Evolutionary conservation across 2,797 vertebrate genomes (phyloP).

Genomic region (Bradypodion pumilum): DNA sequence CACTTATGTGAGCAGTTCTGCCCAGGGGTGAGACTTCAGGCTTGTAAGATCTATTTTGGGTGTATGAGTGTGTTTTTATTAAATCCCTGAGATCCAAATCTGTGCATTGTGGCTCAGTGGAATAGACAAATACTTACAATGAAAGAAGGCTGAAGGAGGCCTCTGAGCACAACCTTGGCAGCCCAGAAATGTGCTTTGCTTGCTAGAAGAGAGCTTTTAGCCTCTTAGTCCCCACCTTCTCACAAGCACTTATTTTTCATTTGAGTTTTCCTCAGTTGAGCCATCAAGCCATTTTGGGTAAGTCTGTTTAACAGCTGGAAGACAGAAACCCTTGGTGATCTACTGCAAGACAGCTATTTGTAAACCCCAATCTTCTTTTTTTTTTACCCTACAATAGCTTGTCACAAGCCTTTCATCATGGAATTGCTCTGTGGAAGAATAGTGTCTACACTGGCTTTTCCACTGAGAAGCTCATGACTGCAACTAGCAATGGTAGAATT

Average conservation of each 20-base stretch:
- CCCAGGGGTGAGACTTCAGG: too few relatives aligned
- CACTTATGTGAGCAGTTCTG: not conserved
- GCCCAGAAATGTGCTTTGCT: not conserved
- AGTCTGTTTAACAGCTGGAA: not conserved
- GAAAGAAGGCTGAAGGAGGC: not conserved
- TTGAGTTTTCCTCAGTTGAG: not conserved
- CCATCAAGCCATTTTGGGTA: not conserved
- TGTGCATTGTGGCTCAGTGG: not conserved
- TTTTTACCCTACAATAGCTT: not conserved
- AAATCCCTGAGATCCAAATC: not conserved
- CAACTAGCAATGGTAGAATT: not conserved
- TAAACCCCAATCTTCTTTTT: not conserved
- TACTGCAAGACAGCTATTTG: not conserved
- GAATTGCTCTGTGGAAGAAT: not conserved
- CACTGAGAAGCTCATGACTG: not conserved
- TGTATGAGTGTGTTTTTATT: too few relatives aligned
- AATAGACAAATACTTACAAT: not conserved
- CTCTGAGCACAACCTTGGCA: not conserved
- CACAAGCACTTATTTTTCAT: not conserved
- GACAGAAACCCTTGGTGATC: not conserved
- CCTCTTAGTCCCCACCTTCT: not conserved
- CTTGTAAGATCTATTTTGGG: too few relatives aligned
- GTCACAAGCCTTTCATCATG: not conserved
- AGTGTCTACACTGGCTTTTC: rapidly evolving
- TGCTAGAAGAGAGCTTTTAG: not conserved